Evolutionary conservation across 2,888 invertebrate genomes (phyloP), one percentile per base, ranked within the genome.

Genomic region (Desoria tigrina): DNA sequence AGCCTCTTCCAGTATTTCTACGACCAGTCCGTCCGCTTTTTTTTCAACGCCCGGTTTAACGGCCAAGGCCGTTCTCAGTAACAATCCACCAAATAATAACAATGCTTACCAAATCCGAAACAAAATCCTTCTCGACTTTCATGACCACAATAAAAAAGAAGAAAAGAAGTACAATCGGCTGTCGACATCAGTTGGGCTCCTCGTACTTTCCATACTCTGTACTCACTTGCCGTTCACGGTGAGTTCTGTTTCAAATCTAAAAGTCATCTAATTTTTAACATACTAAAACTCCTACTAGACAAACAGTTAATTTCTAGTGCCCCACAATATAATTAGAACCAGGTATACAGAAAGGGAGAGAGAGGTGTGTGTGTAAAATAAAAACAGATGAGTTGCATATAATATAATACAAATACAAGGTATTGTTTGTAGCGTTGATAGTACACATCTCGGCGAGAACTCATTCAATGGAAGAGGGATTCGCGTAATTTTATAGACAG

Each of bases 51-150:
- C 72, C 26, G 72, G 72, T n/a, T 63, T 68, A 0, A 53, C 65
- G 56, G 72, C 72, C 27, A 72, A 72, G 55, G 69, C 69, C 45
- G 70, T 72, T 39, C 65, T 72, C 49, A 72, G 70, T 63, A 70
- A 68, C 61, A 61, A 65, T 51, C 69, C 69, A 53, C 32, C 32
- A 32, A 32, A n/a, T n/a, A n/a, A n/a, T n/a, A 57, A 58, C 27
- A 42, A 58, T 58, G 49, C 65, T 26, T 65, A 67, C 58, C 66
- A 65, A 42, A 63, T 59, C 50, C 61, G 61, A 39, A 68, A 64
- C 50, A 68, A 68, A 58, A 68, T 71, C 28, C 66, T 71, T 23
- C 45, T 68, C 14, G 72, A 71, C 45, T 68, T 66, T 39, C 42
- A 56, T 49, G 65, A 72, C 42, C 65, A 62, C 21, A 65, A 58